A percentile compares a stretch with the other conserved stretches of the same genome.
phyloP scores from a whole-genome alignment of 2,888 invertebrate genomes.

The Anodontia alba region DNA sequence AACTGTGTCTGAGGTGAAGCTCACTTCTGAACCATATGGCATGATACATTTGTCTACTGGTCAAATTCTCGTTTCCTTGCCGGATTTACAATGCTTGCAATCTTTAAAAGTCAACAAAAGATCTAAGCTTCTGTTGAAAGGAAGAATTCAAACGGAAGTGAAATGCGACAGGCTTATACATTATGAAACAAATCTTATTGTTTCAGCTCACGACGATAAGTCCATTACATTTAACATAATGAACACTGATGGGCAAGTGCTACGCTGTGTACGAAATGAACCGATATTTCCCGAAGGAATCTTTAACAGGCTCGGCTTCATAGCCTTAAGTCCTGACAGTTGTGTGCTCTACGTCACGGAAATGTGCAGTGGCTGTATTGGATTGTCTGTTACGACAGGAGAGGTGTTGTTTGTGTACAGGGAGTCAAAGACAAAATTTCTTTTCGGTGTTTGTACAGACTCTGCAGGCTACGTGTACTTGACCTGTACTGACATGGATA shows the following conservation, averaged over 20 bases:
- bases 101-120: neutral
- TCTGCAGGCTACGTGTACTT: neutral
- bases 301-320: neutral
- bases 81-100: neutral
- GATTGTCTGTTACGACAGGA: neutral
- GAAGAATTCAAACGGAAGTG: neutral
- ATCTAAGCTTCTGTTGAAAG: neutral
- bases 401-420: neutral
- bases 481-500: neutral
- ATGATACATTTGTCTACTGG: neutral
- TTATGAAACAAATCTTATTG: neutral
- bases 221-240: neutral
- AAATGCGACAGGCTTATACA: neutral
- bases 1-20: neutral
- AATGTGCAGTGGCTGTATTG: slow-evolving; percentile 7
- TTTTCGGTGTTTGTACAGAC: slow-evolving; percentile 2
- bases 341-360: neutral
- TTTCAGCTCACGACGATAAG: neutral
- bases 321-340: neutral
- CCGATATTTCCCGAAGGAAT: neutral
- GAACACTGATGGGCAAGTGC: neutral
- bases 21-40: neutral
- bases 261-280: slow-evolving; percentile 1
- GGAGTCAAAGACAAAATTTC: neutral
- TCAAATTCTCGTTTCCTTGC: neutral